Conservation (phyloP, 2,113 vertebrate species). For the Vimba vimba region DNA sequence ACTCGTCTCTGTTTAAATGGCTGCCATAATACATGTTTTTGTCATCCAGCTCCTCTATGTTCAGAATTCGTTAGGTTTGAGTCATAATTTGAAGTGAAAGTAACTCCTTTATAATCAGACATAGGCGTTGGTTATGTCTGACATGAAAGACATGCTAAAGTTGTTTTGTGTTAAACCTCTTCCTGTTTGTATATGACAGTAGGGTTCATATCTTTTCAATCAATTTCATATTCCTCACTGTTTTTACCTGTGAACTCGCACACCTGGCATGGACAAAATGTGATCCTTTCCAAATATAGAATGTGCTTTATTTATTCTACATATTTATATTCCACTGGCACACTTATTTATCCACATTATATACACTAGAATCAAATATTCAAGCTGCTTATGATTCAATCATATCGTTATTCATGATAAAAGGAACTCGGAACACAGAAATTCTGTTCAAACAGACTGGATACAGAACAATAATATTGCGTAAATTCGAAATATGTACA, state of each 20-base stretch:
- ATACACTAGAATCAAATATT: background rate
- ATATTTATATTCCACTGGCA: background rate
- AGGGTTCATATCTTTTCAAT: background rate
- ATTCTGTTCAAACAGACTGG: background rate
- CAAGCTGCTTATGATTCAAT: background rate
- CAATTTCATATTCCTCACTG: background rate
- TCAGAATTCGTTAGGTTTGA: constrained; percentile 12
- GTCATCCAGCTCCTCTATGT: background rate
- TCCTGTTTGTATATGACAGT: constrained; percentile 2
- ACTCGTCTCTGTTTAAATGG: background rate
- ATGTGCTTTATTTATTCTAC: background rate
- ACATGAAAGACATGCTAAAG: background rate
- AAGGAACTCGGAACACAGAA: background rate
- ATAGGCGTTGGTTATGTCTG: background rate
- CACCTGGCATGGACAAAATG: background rate
- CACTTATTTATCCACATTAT: background rate
- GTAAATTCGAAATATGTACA: background rate
- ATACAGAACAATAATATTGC: background rate
- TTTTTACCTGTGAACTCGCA: background rate
- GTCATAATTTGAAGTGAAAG: constrained; percentile 26
- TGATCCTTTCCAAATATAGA: background rate
- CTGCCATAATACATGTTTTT: constrained; percentile 7
- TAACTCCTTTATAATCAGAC: background rate
- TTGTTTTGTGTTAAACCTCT: constrained; percentile 27
- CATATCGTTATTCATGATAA: background rate